These are phyloP conservation scores for Dipodomys stephensi DNA, from an alignment of 2,113 vertebrate species.

Conservation along the genomic window DNA sequence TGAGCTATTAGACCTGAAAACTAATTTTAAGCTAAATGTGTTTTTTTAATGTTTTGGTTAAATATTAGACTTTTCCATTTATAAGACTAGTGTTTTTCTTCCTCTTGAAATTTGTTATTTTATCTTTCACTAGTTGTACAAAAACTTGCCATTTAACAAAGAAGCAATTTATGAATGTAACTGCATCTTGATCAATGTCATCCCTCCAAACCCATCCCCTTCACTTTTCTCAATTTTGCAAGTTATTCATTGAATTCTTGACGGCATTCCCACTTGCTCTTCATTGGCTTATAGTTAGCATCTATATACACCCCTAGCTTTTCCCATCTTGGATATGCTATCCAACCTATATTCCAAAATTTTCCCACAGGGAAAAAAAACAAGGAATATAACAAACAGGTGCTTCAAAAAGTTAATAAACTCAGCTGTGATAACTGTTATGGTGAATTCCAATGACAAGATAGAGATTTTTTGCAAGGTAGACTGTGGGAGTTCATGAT, in stretches of 20 bases:
- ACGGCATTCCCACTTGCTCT: no score
- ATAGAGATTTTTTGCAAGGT: constrained; percentile 53
- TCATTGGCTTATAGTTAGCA: background rate
- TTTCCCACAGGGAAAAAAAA: constrained; percentile 45
- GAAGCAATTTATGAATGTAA: no score
- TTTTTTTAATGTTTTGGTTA: no score
- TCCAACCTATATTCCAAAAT: background rate
- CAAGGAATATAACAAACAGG: background rate
- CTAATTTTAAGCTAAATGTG: background rate
- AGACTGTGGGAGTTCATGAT: constrained; percentile 64
- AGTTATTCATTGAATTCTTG: no score
- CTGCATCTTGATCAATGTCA: no score
- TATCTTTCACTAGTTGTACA: no score
- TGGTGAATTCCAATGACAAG: constrained; percentile 40
- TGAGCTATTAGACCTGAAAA: background rate
- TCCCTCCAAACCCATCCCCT: no score
- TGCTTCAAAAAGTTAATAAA: constrained; percentile 47
- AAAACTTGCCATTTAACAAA: no score
- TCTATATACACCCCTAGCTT: background rate
- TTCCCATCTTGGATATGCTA: background rate
- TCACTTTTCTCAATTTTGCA: no score
- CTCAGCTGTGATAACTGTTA: constrained; percentile 21
- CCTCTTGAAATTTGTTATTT: no score
- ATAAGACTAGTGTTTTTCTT: background rate
- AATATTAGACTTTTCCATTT: background rate